Conservation (phyloP, 2,888 invertebrate genomes). For the Himalopsyche japonica region DNA sequence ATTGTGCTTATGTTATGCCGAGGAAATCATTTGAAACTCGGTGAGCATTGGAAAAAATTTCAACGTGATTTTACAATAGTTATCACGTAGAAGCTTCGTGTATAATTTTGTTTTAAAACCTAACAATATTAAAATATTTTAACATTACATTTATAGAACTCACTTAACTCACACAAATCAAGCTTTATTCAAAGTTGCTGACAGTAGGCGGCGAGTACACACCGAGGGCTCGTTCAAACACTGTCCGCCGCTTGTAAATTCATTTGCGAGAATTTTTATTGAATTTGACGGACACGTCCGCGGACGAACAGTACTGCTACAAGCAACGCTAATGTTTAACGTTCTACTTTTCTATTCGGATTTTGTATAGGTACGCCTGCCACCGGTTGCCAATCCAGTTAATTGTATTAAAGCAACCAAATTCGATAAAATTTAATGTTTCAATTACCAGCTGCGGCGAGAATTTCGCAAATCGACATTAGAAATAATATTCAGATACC, state of each 20-base stretch:
- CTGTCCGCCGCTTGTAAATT: conserved; percentile 22
- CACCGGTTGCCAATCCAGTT: background rate
- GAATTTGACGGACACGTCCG: conserved; percentile 33
- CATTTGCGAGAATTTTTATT: conserved; percentile 36
- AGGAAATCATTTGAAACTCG: too few relatives aligned
- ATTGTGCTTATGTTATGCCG: too few relatives aligned
- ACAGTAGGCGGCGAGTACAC: background rate
- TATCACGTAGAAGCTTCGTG: too few relatives aligned
- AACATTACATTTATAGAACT: too few relatives aligned
- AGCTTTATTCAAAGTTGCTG: background rate
- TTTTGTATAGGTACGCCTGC: background rate
- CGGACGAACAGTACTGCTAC: background rate
- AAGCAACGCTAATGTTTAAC: conserved; percentile 10
- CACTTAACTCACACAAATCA: too few relatives aligned
- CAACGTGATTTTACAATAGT: too few relatives aligned
- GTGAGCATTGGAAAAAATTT: too few relatives aligned
- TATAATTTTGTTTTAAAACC: too few relatives aligned
- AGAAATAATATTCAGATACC: too few relatives aligned
- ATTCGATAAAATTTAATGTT: background rate
- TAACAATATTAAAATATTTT: too few relatives aligned
- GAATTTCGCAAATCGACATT: too few relatives aligned
- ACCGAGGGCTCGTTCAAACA: background rate
- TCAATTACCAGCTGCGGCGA: background rate
- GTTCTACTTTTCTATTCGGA: conserved; percentile 12
- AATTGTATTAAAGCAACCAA: background rate